phyloP scores from a whole-genome alignment of 2,888 invertebrate species.

The Alloscopus bannaensis region DNA sequence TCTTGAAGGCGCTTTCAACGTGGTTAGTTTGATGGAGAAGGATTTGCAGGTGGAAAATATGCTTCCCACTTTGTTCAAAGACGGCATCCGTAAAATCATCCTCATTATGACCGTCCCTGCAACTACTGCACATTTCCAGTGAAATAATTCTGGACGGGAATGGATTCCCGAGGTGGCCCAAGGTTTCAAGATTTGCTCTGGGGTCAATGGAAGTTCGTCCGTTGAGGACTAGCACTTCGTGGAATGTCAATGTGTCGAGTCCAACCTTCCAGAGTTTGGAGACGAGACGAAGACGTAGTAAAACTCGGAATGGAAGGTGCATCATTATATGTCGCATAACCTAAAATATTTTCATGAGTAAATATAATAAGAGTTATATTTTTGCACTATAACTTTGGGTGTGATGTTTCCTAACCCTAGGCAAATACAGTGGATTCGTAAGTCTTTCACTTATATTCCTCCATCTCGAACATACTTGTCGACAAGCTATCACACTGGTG shows the following conservation, averaged over 20 bases:
- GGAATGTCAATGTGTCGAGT: slow-evolving; percentile 16
- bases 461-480: slow-evolving; percentile 42
- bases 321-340: slow-evolving; percentile 10
- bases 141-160: slow-evolving; percentile 46
- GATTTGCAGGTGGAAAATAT: slow-evolving; percentile 29
- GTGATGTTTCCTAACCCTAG: no score
- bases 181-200: neutral
- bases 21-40: slow-evolving; percentile 12
- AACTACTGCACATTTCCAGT: slow-evolving; percentile 21
- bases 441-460: slow-evolving; percentile 8
- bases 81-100: neutral
- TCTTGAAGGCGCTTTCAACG: slow-evolving; percentile 6
- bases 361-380: no score
- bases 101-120: neutral
- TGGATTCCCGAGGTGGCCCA: slow-evolving; percentile 24
- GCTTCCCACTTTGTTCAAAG: slow-evolving; percentile 19
- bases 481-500: slow-evolving; percentile 1
- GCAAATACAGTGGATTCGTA: slow-evolving; percentile 35
- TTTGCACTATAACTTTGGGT: neutral
- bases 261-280: slow-evolving; percentile 41
- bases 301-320: neutral
- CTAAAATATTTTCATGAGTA: no score
- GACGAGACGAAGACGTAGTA: slow-evolving; percentile 2
- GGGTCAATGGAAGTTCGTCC: slow-evolving; percentile 16
- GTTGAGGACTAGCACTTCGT: neutral